Percentiles rank a stretch among this genome's conserved stretches.
phyloP scores from a whole-genome alignment of 2,113 vertebrate genomes.

The Dinomys branickii region DNA sequence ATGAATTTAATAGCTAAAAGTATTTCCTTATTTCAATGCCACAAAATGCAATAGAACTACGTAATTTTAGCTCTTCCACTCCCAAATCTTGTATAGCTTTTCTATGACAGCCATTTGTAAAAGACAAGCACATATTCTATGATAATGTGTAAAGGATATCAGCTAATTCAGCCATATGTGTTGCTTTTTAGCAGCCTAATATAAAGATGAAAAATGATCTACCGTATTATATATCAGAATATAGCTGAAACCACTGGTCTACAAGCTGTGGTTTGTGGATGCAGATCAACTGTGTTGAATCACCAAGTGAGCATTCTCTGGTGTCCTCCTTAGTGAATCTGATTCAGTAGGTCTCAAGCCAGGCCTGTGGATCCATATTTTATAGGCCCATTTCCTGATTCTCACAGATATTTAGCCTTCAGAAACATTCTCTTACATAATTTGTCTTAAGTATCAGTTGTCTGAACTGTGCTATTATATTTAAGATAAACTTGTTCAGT shows the following conservation, averaged over 20 bases:
- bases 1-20: not conserved
- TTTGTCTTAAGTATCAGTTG: not conserved
- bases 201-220: conserved; percentile 17
- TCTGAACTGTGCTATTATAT: not conserved
- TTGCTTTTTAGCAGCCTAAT: not conserved
- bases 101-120: not conserved
- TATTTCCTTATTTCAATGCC: not conserved
- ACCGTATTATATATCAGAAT: not conserved
- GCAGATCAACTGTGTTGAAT: not conserved
- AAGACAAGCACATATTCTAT: not conserved
- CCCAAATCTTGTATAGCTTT: not conserved
- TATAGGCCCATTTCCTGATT: not conserved
- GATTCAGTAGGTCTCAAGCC: not conserved
- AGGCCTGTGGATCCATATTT: not conserved
- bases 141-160: not conserved
- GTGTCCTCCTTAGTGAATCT: not conserved
- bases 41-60: not conserved
- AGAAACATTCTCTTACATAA: not conserved
- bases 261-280: not conserved
- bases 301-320: not conserved
- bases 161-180: not conserved
- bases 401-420: not conserved
- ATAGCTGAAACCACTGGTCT: not conserved
- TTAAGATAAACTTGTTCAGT: not conserved
- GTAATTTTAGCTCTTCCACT: not conserved